Percentiles rank a stretch among this genome's conserved stretches.
These are phyloP conservation scores for Uropetala carovei DNA, from an alignment of 2,888 invertebrate genomes.

Conservation along the genomic window DNA sequence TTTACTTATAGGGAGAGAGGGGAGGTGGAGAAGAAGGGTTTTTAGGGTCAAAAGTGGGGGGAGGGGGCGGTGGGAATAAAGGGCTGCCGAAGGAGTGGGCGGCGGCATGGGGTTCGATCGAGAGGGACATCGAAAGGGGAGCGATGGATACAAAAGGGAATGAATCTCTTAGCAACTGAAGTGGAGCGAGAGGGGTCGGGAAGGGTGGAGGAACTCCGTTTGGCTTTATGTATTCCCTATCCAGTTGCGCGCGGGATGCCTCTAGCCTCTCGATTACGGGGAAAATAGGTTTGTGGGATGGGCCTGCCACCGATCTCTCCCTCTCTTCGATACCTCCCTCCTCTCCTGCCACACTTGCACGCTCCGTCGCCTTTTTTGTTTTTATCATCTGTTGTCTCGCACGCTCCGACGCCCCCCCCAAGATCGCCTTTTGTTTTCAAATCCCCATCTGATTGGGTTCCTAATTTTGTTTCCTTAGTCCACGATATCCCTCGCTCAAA, in stretches of 20 bases:
- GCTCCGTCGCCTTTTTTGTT: conserved; percentile 54
- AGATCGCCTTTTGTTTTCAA: background rate
- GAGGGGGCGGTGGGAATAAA: background rate
- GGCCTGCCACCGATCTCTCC: background rate
- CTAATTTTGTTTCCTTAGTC: conserved; percentile 24
- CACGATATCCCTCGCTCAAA: background rate
- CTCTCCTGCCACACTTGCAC: conserved; percentile 22
- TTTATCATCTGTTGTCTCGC: conserved; percentile 60
- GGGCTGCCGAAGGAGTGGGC: background rate
- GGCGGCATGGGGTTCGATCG: too few species aligned
- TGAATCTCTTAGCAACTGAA: background rate
- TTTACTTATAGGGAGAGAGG: background rate
- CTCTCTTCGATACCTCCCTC: too few species aligned
- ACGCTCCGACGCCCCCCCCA: conserved; percentile 45
- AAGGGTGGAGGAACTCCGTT: background rate
- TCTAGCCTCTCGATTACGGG: background rate
- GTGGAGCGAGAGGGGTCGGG: background rate
- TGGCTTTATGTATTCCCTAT: background rate
- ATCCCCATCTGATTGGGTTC: conserved; percentile 37
- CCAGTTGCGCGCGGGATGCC: background rate
- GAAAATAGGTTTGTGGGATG: too few species aligned
- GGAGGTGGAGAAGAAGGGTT: background rate
- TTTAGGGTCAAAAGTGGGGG: background rate
- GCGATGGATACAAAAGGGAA: too few species aligned
- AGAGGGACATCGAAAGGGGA: too few species aligned